Evolutionary conservation across 2,113 vertebrate genomes (phyloP), one percentile per base, ranked within the genome.

Genomic region (Conger conger): DNA sequence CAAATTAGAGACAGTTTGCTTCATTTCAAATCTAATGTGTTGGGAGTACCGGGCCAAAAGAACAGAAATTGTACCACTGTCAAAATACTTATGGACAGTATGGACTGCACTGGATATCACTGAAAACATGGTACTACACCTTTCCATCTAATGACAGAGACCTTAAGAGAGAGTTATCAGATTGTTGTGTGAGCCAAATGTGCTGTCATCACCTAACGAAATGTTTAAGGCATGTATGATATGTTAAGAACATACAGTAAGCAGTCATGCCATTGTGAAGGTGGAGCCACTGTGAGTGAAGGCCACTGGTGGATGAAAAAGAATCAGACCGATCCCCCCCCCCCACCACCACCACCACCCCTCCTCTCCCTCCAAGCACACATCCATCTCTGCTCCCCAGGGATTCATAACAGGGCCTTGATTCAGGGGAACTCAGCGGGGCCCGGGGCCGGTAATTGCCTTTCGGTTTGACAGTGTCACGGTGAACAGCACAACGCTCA

Each of bases 371-470:
- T 50, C 27, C 57, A 23, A 63, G 20, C 57, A 18, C 18, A 63
- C 2, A 20, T 63, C 18, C 27, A 50, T 30, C 53, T 11, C 57
- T 50, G 37, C 37, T 27, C 54, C 54, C 45, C 15, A 45, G 73
- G 83, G 42, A 6, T 35, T 37, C 60, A 18, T 79, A 77, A 84
- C 77, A 40, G 53, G 77, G 16, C 45, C 13, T 27, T 45, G 73
- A 77, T 57, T 63, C 35, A 45, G 77, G 36, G 53, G 38, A 38
- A 33, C 53, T 38, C 37, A 36, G 76, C 27, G 36, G 77, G 76
- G 53, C 83, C 83, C 76, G 50, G 77, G 3, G 57, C 83, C 83
- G 37, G 77, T 84, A 84, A 84, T 84, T 84, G 53, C 33, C 33
- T 45, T 36, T 40, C 36, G 9, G 37, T 15, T 50, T 37, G 35